Evolutionary conservation across 2,113 vertebrate species (phyloP).

Genomic region (Polypterus bichir): DNA sequence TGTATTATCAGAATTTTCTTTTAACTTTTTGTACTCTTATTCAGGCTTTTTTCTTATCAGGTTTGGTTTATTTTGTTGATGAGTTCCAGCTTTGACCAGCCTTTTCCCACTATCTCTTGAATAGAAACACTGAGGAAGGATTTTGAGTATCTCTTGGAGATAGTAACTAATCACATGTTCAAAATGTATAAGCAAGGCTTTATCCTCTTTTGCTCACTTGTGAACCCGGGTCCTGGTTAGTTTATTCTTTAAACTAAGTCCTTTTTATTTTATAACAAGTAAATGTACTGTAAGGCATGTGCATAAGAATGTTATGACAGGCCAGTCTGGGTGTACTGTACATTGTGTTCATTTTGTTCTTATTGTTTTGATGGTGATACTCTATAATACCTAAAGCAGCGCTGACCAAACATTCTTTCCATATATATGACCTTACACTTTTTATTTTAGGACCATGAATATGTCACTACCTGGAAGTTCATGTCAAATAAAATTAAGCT

Average conservation of each 20-base stretch:
- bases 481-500: too few relatives aligned
- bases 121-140: conserved; percentile 36
- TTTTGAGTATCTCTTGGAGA: conserved; percentile 37
- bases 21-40: conserved; percentile 35
- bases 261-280: too few relatives aligned
- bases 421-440: too few relatives aligned
- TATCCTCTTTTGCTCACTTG: conserved; percentile 15
- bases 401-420: too few relatives aligned
- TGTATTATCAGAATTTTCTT: conserved; percentile 93
- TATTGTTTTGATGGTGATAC: too few relatives aligned
- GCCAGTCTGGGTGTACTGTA: too few relatives aligned
- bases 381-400: too few relatives aligned
- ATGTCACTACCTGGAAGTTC: too few relatives aligned
- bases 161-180: conserved; percentile 46
- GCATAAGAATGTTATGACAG: too few relatives aligned
- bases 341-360: too few relatives aligned
- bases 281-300: too few relatives aligned
- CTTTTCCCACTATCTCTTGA: conserved; percentile 25
- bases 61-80: conserved; percentile 31
- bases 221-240: conserved; percentile 30
- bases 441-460: too few relatives aligned
- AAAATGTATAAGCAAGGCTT: conserved; percentile 22
- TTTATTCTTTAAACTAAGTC: conserved; percentile 17
- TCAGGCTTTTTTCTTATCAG: conserved; percentile 22
- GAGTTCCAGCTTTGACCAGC: conserved; percentile 29